Evolutionary conservation across 64 coral and sea anemone genomes (phyloP).

Genomic region (Acropora tenuis): DNA sequence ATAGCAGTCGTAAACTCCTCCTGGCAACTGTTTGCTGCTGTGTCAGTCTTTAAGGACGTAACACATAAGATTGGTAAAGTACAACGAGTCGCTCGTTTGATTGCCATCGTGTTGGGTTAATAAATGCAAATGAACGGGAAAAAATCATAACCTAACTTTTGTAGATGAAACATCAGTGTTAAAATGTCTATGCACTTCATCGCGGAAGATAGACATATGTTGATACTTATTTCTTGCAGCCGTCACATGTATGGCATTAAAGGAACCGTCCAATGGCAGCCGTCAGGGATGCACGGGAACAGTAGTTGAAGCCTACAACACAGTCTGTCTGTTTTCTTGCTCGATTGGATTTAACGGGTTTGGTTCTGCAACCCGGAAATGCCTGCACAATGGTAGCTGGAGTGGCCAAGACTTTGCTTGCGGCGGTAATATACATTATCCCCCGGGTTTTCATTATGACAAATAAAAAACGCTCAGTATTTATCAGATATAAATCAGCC

Average conservation of each 20-base stretch:
- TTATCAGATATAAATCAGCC: too few relatives aligned
- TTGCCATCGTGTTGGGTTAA: background rate
- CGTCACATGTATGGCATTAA: conserved; percentile 13
- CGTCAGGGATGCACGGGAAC: background rate
- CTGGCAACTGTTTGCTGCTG: background rate
- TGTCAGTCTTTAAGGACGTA: background rate
- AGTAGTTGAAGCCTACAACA: conserved; percentile 14
- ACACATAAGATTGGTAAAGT: background rate
- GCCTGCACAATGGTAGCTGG: conserved; percentile 47
- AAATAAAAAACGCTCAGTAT: background rate
- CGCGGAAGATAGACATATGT: background rate
- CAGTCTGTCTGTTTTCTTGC: conserved; percentile 51
- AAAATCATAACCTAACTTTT: background rate
- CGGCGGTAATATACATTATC: background rate
- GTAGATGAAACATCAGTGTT: background rate
- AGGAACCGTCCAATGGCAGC: conserved; percentile 18
- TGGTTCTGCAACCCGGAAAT: conserved; percentile 28
- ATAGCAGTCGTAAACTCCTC: background rate
- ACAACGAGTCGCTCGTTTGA: background rate
- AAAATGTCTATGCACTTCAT: background rate
- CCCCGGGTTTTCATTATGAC: background rate
- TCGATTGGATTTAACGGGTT: background rate
- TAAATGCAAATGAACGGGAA: background rate
- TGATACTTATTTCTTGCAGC: background rate
- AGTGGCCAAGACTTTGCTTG: conserved; percentile 42